A percentile compares a stretch with the other conserved stretches of the same genome.
Evolutionary conservation across 1,140 invertebrate genomes (phyloP).

Genomic region (Tetragonula clypearis): DNA sequence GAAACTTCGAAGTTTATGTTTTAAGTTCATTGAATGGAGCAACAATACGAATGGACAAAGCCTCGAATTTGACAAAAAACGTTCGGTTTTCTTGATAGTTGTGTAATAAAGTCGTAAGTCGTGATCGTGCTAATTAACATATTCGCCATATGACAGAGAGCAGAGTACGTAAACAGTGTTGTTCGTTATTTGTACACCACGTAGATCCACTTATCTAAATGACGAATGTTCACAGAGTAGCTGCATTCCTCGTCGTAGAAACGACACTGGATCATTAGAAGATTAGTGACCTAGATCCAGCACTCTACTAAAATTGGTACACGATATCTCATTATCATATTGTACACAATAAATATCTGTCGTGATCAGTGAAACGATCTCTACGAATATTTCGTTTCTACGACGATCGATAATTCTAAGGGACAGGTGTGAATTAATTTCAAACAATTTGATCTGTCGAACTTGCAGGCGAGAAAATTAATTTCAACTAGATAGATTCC

Average conservation of each 20-base stretch:
- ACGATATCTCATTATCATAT: slow-evolving; percentile 32
- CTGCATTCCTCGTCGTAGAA: background rate
- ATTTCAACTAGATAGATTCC: no score
- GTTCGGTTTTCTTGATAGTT: no score
- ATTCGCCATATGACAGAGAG: no score
- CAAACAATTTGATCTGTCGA: no score
- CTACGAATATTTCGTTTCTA: background rate
- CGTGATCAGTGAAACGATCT: background rate
- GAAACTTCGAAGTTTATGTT: no score
- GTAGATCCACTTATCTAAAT: slow-evolving; percentile 13
- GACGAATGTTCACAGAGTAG: background rate
- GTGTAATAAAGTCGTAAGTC: background rate
- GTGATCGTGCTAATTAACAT: background rate
- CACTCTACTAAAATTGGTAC: background rate
- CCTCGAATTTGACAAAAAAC: background rate
- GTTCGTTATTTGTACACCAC: background rate
- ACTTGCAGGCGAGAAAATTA: no score
- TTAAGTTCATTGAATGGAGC: background rate
- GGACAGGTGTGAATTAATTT: no score
- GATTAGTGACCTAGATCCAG: slow-evolving; percentile 17
- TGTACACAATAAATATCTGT: slow-evolving; percentile 3
- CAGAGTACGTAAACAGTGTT: background rate
- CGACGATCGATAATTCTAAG: background rate
- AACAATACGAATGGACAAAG: no score
- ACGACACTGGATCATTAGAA: background rate